Conservation (phyloP, 2,888 invertebrate species). For the Aelia acuminata region DNA sequence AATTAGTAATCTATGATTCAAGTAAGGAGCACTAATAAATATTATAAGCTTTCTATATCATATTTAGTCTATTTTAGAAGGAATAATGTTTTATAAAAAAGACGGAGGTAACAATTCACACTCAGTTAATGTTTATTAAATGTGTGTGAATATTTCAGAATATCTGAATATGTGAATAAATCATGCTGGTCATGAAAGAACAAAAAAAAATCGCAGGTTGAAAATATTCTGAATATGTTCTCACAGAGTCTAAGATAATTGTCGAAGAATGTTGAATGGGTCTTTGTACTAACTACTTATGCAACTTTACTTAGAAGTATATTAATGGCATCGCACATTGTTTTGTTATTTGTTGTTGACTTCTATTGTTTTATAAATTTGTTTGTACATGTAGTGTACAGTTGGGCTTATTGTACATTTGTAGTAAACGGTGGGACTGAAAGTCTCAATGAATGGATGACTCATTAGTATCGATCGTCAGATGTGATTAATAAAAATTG, state of each 20-base stretch:
- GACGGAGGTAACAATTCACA: not conserved
- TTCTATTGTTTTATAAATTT: not conserved
- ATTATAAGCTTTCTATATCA: too few relatives aligned
- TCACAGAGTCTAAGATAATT: not conserved
- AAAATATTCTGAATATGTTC: not conserved
- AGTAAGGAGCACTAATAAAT: not conserved
- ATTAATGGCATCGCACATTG: not conserved
- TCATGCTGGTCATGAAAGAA: not conserved
- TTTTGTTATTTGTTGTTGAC: not conserved
- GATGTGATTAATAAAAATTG: not conserved
- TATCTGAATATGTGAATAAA: not conserved
- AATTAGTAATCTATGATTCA: too few relatives aligned
- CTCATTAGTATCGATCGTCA: not conserved
- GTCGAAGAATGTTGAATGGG: not conserved
- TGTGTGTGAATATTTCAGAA: not conserved
- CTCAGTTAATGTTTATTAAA: not conserved
- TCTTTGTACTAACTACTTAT: not conserved
- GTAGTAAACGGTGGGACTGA: not conserved
- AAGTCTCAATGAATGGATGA: not conserved
- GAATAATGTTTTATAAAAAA: not conserved
- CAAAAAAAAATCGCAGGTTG: not conserved
- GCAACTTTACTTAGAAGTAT: not conserved
- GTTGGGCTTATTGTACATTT: not conserved
- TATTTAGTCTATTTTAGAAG: not conserved
- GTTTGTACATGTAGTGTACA: not conserved